Evolutionary conservation across 2,888 invertebrate species (phyloP).

Genomic region (Cyclophora punctaria): DNA sequence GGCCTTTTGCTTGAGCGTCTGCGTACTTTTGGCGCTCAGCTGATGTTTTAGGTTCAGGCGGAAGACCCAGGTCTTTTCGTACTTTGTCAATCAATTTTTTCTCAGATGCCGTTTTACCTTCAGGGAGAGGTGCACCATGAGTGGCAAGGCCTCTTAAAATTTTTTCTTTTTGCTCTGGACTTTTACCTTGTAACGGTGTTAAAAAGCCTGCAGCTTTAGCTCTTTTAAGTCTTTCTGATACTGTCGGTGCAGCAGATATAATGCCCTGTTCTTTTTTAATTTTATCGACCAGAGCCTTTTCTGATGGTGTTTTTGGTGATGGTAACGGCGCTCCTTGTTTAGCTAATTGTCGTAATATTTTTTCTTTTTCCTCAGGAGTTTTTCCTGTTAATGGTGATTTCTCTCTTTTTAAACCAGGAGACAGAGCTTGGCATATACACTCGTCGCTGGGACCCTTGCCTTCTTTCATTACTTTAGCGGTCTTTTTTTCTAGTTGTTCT

Average conservation of each 20-base stretch:
- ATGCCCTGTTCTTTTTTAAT: constrained; percentile 6
- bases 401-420: constrained; percentile 9
- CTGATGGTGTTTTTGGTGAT: neutral
- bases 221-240: constrained; percentile 18
- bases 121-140: constrained; percentile 22
- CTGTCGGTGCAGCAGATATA: constrained; percentile 12
- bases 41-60: constrained; percentile 19
- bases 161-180: constrained; percentile 23
- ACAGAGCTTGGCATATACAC: constrained; percentile 28
- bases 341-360: constrained; percentile 18
- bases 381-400: constrained; percentile 19
- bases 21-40: constrained; percentile 14
- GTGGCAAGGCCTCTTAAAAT: constrained; percentile 21
- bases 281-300: constrained; percentile 3
- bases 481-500: constrained; percentile 19
- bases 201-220: constrained; percentile 22
- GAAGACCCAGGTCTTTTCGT: constrained; percentile 10
- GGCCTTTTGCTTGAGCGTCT: constrained; percentile 20
- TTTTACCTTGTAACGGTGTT: constrained; percentile 25
- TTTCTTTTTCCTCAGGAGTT: constrained; percentile 24
- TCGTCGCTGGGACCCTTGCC: constrained; percentile 28
- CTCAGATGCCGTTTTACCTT: constrained; percentile 14
- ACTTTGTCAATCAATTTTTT: constrained; percentile 18
- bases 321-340: constrained; percentile 14
- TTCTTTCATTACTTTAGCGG: constrained; percentile 26